A percentile compares a stretch with the other conserved stretches of the same genome.
Evolutionary conservation across 2,888 invertebrate species (phyloP).

Genomic region (Emmelina monodactyla): DNA sequence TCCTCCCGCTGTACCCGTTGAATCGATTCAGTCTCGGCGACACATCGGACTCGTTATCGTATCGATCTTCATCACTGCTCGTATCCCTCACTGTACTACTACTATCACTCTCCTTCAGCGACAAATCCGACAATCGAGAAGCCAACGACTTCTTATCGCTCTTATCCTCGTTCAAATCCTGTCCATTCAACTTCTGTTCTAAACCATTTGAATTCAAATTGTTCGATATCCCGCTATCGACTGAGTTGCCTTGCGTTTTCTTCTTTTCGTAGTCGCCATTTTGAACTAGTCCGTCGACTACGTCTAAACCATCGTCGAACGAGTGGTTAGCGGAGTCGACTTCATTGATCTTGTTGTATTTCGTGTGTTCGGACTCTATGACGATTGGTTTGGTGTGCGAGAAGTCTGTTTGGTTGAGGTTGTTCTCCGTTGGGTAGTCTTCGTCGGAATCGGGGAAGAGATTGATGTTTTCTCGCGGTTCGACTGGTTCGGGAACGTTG

Average conservation of each 20-base stretch:
- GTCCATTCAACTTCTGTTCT: slow-evolving; percentile 22
- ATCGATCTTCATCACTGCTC: slow-evolving; percentile 48
- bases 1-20: slow-evolving; percentile 27
- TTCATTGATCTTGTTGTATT: slow-evolving; percentile 38
- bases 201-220: slow-evolving; percentile 32
- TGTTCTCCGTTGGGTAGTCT: slow-evolving; percentile 53
- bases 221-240: slow-evolving; percentile 51
- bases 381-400: slow-evolving; percentile 54
- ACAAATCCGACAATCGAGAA: slow-evolving; percentile 41
- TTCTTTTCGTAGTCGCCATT: slow-evolving; percentile 30
- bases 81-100: slow-evolving; percentile 29
- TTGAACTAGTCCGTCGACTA: slow-evolving; percentile 41
- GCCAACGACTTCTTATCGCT: slow-evolving; percentile 29
- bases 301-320: slow-evolving; percentile 50
- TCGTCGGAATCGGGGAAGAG: slow-evolving; percentile 50
- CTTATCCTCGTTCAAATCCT: slow-evolving; percentile 24
- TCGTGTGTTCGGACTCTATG: slow-evolving; percentile 46
- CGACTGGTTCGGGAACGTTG: slow-evolving; percentile 50
- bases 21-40: slow-evolving; percentile 29
- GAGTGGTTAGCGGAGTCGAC: slow-evolving; percentile 51
- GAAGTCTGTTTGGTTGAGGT: slow-evolving; percentile 54
- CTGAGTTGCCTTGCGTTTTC: slow-evolving; percentile 45
- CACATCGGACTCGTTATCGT: slow-evolving; percentile 41
- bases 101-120: slow-evolving; percentile 40
- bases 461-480: slow-evolving; percentile 35